These are phyloP conservation scores for Staurois parvus DNA, from an alignment of 2,797 vertebrate genomes.

Conservation along the genomic window DNA sequence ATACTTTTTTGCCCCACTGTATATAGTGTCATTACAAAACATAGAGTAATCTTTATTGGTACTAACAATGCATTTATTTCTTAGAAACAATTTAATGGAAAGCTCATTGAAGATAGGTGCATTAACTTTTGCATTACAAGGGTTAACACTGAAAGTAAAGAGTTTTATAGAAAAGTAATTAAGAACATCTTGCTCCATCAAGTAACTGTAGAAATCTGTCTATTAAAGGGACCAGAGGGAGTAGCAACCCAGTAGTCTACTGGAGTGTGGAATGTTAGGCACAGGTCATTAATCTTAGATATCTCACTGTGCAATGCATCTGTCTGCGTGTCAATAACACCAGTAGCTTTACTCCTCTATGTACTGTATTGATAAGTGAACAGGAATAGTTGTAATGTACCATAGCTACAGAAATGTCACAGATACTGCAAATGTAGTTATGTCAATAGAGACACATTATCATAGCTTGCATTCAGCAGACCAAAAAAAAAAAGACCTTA, in stretches of 20 bases:
- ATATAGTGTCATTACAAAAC: too few relatives aligned
- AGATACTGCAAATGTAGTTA: too few relatives aligned
- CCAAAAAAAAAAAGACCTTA: too few relatives aligned
- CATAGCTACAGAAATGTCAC: neutral
- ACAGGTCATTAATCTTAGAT: conserved; percentile 28
- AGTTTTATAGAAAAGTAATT: conserved; percentile 5
- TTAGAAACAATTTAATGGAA: too few relatives aligned
- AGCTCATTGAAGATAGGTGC: too few relatives aligned
- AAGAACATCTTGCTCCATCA: conserved; percentile 9
- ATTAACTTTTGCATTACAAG: neutral
- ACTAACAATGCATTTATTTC: too few relatives aligned
- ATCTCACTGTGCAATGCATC: conserved; percentile 11
- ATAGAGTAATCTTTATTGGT: too few relatives aligned
- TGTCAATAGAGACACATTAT: too few relatives aligned
- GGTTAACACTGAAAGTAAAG: conserved; percentile 4
- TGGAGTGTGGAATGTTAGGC: conserved; percentile 37
- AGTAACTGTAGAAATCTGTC: conserved; percentile 11
- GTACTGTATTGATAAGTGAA: neutral
- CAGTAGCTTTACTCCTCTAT: neutral
- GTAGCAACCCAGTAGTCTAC: conserved; percentile 22
- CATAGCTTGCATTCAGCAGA: too few relatives aligned
- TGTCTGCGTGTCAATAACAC: conserved; percentile 19
- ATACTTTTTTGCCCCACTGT: too few relatives aligned
- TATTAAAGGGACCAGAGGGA: conserved; percentile 1
- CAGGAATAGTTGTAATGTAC: too few relatives aligned